A percentile compares a stretch with the other conserved stretches of the same genome.
phyloP scores from a whole-genome alignment of 2,113 vertebrate species.

The Muntiacus muntjak region DNA sequence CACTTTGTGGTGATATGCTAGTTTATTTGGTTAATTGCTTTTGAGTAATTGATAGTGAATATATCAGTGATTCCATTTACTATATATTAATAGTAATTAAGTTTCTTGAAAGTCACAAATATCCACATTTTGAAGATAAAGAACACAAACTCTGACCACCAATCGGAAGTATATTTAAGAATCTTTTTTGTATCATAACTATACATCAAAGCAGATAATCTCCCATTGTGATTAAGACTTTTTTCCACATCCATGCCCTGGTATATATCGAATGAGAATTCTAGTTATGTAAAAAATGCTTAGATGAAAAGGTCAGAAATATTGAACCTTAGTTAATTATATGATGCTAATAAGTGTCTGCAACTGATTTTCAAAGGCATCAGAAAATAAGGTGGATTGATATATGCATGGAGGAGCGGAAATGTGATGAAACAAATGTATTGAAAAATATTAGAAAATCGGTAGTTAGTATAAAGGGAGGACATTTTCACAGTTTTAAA shows the following conservation, averaged over 20 bases:
- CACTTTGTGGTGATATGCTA: neutral
- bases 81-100: slow-evolving; percentile 11
- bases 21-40: slow-evolving; percentile 27
- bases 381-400: neutral
- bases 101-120: slow-evolving; percentile 13
- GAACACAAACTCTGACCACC: neutral
- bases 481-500: neutral
- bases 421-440: neutral
- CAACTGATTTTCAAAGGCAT: neutral
- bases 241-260: neutral
- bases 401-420: neutral
- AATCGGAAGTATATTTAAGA: neutral
- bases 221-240: neutral
- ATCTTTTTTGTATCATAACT: neutral
- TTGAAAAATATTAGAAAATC: neutral
- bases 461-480: neutral
- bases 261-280: neutral
- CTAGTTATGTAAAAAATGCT: neutral
- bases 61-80: neutral
- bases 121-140: neutral
- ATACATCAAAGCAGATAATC: neutral
- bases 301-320: neutral
- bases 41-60: neutral
- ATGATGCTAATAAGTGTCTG: neutral
- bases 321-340: neutral